These are phyloP conservation scores for Myrmophylax atrothorax DNA, from an alignment of 2,113 vertebrate genomes.

Conservation along the genomic window DNA sequence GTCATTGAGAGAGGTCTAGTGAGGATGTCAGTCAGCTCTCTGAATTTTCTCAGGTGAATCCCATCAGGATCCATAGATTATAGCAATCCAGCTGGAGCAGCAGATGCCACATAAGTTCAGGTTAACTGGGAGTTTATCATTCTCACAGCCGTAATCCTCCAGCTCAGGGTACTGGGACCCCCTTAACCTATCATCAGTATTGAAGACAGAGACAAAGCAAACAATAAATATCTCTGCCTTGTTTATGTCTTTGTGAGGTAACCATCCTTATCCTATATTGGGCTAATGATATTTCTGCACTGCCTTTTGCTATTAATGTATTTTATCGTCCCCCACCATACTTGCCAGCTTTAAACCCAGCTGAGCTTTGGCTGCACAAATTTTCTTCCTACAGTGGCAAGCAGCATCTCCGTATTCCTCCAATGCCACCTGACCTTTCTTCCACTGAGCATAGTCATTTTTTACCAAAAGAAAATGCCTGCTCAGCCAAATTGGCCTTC, in stretches of 20 bases:
- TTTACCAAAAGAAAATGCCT: background rate
- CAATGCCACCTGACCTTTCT: background rate
- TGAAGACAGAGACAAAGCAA: background rate
- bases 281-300: background rate
- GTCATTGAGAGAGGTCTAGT: background rate
- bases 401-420: background rate
- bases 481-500: background rate
- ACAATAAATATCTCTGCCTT: background rate
- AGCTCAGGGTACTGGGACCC: background rate
- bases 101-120: background rate
- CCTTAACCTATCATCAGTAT: background rate
- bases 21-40: background rate
- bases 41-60: background rate
- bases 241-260: background rate
- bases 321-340: background rate
- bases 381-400: background rate
- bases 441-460: background rate
- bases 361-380: background rate
- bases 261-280: background rate
- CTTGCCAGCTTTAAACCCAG: background rate
- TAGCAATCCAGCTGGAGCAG: background rate
- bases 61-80: background rate
- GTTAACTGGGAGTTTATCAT: background rate
- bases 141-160: background rate
- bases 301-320: background rate